Base-by-base conservation (phyloP, 2,113 vertebrate species). In the Oreochromis niloticus region DNA sequence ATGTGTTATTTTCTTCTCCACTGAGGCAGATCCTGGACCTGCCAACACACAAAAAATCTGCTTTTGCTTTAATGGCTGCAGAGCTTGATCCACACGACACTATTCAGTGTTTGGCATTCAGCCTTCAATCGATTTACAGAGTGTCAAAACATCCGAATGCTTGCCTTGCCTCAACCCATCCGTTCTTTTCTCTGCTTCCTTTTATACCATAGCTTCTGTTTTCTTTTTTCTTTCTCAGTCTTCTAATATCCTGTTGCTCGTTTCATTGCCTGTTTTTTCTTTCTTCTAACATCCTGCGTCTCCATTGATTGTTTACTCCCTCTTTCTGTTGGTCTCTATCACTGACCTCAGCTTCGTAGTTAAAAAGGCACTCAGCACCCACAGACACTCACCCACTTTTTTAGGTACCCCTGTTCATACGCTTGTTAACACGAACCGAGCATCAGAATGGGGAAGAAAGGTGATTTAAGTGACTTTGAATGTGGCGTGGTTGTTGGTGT, bases 91-190 rank as follows among this genome's bases (percentile, higher is more conserved):
- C 66, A 82, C 22, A 9, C 12, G 55, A 34, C 81, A 48, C 56
- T 22, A 8, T 46, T 86, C 22, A 83, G 30, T 79, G 68, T 75
- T 85, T 85, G 81, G 84, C 90, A 59, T 88, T 87, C 27, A 52
- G 85, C 85, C 83, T 87, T 82, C 48, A 86, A 93, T 94, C 55
- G 50, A 93, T 94, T 90, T 83, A 83, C 19, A 2, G 61, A 41
- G 13, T 87, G 88, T 93, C 85, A 91, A 89, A 90, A 83, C 84
- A 88, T 91, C 82, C 80, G 82, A 90, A 36, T 55, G 46, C 75
- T 59, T 17, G 39, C 48, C 22, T 11, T 73, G 50, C 48, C 5
- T 83, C 55, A 57, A 9, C 39, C 63, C 85, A 34, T 24, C 46
- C 4, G 1, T 61, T 86, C 32, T 12, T 68, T 61, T 82, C 13